phyloP scores from a whole-genome alignment of 1,140 invertebrate species.

The Parasteatoda tepidariorum region DNA sequence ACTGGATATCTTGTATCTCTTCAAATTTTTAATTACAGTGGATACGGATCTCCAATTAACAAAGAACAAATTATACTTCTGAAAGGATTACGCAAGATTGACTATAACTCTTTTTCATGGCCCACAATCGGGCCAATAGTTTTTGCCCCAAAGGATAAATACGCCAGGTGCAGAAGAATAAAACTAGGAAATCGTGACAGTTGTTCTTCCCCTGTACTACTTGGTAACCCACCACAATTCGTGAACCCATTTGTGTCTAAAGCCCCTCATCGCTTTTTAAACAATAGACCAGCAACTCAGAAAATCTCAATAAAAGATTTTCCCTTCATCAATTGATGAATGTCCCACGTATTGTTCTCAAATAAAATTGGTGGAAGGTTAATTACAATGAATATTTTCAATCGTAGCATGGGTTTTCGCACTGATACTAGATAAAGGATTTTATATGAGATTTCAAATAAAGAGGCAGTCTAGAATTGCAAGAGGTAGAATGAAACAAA shows the following conservation, averaged over 20 bases:
- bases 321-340: background rate
- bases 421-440: no score
- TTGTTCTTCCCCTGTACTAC: background rate
- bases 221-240: constrained; percentile 45
- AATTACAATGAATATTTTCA: no score
- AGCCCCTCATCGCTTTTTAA: background rate
- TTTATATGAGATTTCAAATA: no score
- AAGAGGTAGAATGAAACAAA: no score
- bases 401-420: no score
- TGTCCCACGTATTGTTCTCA: no score
- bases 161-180: constrained; percentile 46
- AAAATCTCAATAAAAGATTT: background rate
- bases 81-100: constrained; percentile 33
- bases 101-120: background rate
- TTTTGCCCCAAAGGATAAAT: constrained; percentile 39
- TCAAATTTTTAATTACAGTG: constrained; percentile 25
- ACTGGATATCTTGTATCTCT: background rate
- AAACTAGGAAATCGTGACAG: constrained; percentile 45
- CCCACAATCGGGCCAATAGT: background rate
- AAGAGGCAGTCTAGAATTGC: no score
- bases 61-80: constrained; percentile 34
- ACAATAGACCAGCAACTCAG: constrained; percentile 21
- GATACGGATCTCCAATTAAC: constrained; percentile 46
- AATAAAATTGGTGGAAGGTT: no score
- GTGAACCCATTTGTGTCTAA: constrained; percentile 51